phyloP scores from a whole-genome alignment of 2,888 invertebrate genomes.

The Athalia rosae region DNA sequence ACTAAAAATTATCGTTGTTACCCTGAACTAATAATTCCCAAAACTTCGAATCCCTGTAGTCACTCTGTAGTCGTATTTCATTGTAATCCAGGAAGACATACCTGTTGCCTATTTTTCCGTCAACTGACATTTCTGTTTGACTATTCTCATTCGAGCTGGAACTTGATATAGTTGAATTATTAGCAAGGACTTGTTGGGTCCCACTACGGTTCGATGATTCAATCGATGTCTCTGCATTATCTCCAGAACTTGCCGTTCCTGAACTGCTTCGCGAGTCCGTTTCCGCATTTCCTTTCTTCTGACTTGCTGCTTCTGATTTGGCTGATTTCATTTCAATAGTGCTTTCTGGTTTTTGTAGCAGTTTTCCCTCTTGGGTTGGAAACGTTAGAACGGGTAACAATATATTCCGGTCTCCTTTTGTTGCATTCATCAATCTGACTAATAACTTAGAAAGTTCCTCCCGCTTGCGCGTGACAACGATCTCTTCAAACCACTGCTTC shows the following conservation, averaged over 20 bases:
- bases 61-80: slow-evolving; percentile 2
- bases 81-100: slow-evolving; percentile 47
- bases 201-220: slow-evolving; percentile 53
- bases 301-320: slow-evolving; percentile 54
- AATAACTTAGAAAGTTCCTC: slow-evolving; percentile 90
- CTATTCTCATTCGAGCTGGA: slow-evolving; percentile 53
- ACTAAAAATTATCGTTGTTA: too few relatives aligned
- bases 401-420: slow-evolving; percentile 79
- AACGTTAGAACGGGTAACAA: slow-evolving; percentile 83
- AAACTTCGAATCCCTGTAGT: too few relatives aligned
- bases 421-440: slow-evolving; percentile 83
- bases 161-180: slow-evolving; percentile 51
- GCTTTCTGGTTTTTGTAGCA: slow-evolving; percentile 63
- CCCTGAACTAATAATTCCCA: too few relatives aligned
- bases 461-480: slow-evolving; percentile 88
- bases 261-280: slow-evolving; percentile 44
- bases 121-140: slow-evolving; percentile 58
- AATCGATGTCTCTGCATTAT: slow-evolving; percentile 49
- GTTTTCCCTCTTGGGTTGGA: slow-evolving; percentile 84
- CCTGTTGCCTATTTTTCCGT: slow-evolving; percentile 58
- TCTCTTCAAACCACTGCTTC: slow-evolving; percentile 90
- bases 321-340: slow-evolving; percentile 53
- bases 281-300: slow-evolving; percentile 55
- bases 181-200: slow-evolving; percentile 60
- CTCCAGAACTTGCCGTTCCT: not conserved